Percentiles rank a stretch among this genome's conserved stretches.
These are phyloP conservation scores for Polylopha cassiicola DNA, from an alignment of 2,888 invertebrate genomes.

Conservation along the genomic window DNA sequence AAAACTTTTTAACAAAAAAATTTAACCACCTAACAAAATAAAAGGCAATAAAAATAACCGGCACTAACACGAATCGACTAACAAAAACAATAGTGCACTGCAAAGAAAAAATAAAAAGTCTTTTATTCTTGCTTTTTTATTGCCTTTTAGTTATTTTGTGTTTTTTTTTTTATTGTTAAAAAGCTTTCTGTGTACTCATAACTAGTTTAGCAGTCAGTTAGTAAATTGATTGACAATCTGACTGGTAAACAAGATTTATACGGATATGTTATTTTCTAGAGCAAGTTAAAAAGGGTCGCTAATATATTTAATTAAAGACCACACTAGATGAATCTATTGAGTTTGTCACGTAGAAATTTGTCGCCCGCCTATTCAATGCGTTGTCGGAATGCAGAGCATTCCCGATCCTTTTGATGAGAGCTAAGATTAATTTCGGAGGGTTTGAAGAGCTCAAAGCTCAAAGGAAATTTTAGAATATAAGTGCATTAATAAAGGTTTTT, in stretches of 20 bases:
- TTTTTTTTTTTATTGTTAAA: too few species aligned
- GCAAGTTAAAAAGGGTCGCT: slow-evolving; percentile 31
- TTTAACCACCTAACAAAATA: too few species aligned
- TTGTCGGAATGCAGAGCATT: slow-evolving; percentile 63
- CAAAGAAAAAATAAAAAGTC: slow-evolving; percentile 26
- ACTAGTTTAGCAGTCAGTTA: too few species aligned
- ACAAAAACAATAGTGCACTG: slow-evolving; percentile 10
- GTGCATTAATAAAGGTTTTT: slow-evolving; percentile 72
- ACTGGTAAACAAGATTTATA: too few species aligned
- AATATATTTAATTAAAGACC: slow-evolving; percentile 54
- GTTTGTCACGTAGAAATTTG: slow-evolving; percentile 58
- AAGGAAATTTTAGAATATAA: slow-evolving; percentile 74
- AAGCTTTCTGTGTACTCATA: too few species aligned
- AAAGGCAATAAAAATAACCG: too few species aligned
- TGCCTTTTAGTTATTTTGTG: too few species aligned
- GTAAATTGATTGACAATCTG: too few species aligned
- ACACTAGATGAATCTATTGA: slow-evolving; percentile 48
- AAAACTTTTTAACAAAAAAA: too few species aligned
- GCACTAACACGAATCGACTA: too few species aligned
- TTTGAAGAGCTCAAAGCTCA: slow-evolving; percentile 64
- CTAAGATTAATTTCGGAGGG: slow-evolving; percentile 72
- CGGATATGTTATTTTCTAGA: slow-evolving; percentile 17
- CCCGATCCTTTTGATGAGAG: slow-evolving; percentile 67
- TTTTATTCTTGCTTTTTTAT: too few species aligned
- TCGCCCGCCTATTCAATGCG: slow-evolving; percentile 48